phyloP scores from a whole-genome alignment of 2,888 invertebrate genomes.

The Caenorhabditis auriculariae region DNA sequence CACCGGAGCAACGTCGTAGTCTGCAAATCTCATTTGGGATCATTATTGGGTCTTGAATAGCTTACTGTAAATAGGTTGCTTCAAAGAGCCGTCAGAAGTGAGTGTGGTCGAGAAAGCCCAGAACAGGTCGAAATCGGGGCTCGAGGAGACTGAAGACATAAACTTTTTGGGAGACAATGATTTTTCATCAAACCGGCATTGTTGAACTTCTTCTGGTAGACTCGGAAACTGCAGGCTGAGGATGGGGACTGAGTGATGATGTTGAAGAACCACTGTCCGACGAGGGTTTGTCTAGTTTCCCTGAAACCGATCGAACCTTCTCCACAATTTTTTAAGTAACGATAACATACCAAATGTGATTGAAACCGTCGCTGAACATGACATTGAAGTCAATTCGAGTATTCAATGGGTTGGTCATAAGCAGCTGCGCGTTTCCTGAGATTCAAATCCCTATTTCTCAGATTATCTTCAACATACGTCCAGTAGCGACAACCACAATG shows the following conservation, averaged over 20 bases:
- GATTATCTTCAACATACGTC: conserved; percentile 28
- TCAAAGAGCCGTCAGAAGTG: conserved; percentile 19
- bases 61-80: conserved; percentile 30
- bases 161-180: neutral
- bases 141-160: conserved; percentile 3
- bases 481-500: conserved; percentile 37
- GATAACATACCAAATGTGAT: conserved; percentile 30
- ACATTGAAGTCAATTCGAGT: conserved; percentile 4
- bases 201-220: conserved; percentile 39
- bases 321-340: neutral
- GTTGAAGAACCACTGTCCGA: conserved; percentile 43
- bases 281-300: conserved; percentile 18
- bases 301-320: conserved; percentile 1
- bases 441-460: too few species aligned
- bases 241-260: conserved; percentile 11
- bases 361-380: conserved; percentile 21
- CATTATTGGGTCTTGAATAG: neutral
- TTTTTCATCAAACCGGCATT: conserved; percentile 9
- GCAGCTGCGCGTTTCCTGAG: too few species aligned
- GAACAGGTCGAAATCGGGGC: conserved; percentile 36
- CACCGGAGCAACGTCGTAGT: conserved; percentile 10
- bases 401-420: conserved; percentile 23
- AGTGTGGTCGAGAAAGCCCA: conserved; percentile 29
- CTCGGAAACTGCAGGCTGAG: conserved; percentile 36
- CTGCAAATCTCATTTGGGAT: neutral